These are phyloP conservation scores for Limnephilus marmoratus DNA, from an alignment of 2,888 invertebrate species.

Conservation along the genomic window DNA sequence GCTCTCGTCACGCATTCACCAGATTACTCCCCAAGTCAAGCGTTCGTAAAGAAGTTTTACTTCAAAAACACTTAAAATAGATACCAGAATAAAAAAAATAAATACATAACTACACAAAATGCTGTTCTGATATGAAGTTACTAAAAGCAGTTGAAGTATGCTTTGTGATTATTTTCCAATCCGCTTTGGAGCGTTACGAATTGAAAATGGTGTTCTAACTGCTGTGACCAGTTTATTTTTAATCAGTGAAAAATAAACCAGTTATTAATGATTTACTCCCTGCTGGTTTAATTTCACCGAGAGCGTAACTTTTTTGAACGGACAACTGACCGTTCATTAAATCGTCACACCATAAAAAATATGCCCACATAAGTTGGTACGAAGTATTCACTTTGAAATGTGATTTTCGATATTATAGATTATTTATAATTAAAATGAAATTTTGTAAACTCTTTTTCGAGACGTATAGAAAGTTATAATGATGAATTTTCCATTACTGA, in stretches of 20 bases:
- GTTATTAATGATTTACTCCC: not conserved
- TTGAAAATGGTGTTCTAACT: not conserved
- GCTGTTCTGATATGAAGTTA: not conserved
- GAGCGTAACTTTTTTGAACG: not conserved
- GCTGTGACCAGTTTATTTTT: not conserved
- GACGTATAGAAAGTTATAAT: not conserved
- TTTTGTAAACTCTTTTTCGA: not conserved
- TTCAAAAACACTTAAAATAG: too few species aligned
- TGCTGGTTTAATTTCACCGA: not conserved
- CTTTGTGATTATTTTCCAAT: not conserved
- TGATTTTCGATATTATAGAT: not conserved
- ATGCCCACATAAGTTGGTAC: not conserved
- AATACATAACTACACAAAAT: too few species aligned
- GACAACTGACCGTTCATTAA: not conserved
- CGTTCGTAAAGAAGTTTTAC: too few species aligned
- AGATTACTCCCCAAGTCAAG: too few species aligned
- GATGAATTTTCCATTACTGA: not conserved
- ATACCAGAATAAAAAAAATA: too few species aligned
- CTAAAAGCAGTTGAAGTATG: not conserved
- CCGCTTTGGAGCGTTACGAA: not conserved
- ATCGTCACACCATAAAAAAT: not conserved
- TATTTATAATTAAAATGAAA: not conserved
- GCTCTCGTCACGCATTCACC: too few species aligned
- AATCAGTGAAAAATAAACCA: not conserved
- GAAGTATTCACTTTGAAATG: not conserved